Evolutionary conservation across 2,113 vertebrate genomes (phyloP), one percentile per base, ranked within the genome.

Genomic region (Solenodon paradoxus): DNA sequence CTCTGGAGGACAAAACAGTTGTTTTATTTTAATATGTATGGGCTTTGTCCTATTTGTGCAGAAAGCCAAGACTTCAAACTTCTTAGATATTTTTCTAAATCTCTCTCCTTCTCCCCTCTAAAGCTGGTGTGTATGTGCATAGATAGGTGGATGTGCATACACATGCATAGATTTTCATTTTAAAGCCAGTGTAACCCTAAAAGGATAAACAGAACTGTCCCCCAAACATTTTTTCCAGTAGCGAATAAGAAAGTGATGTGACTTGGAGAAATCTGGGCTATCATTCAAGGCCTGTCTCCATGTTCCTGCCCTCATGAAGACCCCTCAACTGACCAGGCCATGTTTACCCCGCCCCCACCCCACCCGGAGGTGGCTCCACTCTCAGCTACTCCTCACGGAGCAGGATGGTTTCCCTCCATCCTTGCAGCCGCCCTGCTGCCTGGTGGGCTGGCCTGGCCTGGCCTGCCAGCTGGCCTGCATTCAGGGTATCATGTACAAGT

Each of bases 1-100:
- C 66, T 93, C 45, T 78, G n/a, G 20, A 51, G 47, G 93, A 57
- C 19, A 38, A 72, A 35, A 88, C 61, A 40, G 28, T 78, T 38
- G 35, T 51, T 88, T 90, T 35, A 84, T 40, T 90, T 92, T 88
- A 81, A 42, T 57, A 32, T 88, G 10, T 84, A 68, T 88, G 32
- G 38, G 2, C 71, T 94, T 63, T 85, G n/a, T 77, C 26, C 59
- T 88, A 32, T n/a, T 87, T 69, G 35, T 20, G 80, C 69, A 51
- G 90, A 32, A 72, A 66, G 35, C 75, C 26, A 85, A 92, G 80
- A 59, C 30, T 88, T 83, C 83, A 61, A 83, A 83, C 17, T 80
- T 91, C 66, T 35, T 72, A 77, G 63, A 82, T 83, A 17, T 94
- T 92, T 88, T 75, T 51, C 83, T 45, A 83, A 90, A 75, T 86